Base-by-base conservation (phyloP, 2,113 vertebrate genomes). In the Ammodytes dubius region DNA sequence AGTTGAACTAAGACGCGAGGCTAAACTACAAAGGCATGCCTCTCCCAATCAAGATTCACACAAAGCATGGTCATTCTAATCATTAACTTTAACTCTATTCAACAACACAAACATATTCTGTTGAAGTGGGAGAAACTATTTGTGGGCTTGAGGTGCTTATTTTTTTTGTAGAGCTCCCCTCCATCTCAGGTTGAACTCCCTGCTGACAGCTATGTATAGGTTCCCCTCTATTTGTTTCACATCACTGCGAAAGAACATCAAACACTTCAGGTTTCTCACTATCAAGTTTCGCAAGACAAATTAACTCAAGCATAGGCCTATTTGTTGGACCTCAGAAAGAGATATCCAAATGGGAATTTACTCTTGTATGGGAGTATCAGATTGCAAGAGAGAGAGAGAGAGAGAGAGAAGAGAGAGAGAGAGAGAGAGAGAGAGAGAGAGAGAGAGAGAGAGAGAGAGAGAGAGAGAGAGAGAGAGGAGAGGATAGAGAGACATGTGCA, bases 191-290 rank as follows among this genome's bases (percentile, higher is more conserved):
- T 64, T 81, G 61, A 82, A 77, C 56, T 64, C 61, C 66, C 61
- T 0, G 1, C 66, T 87, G 82, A 84, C 82, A 82, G 63, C 85
- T 78, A 49, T 87, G 73, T 90, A 67, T 71, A 65, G 35, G n/a
- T 42, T 74, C 46, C 43, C 27, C 19, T 40, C 59, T 86, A 19
- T 85, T 84, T 83, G 40, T 82, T 82, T 83, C 70, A 70, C 83
- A 40, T 74, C 66, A n/a, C 49, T 81, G 68, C 43, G 65, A 89
- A 84, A 87, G 81, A 85, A 89, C 87, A 86, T 79, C 83, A 93
- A 92, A 92, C 85, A 90, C 74, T 70, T 70, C 3, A 86, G 27
- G 43, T 57, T 70, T 82, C 65, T 85, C 77, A 53, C 63, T 49
- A 56, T 84, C 47, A 59, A 1, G 14, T 83, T 67, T 42, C 69